Evolutionary conservation across 2,888 invertebrate genomes (phyloP).

Genomic region (Eledone cirrhosa): DNA sequence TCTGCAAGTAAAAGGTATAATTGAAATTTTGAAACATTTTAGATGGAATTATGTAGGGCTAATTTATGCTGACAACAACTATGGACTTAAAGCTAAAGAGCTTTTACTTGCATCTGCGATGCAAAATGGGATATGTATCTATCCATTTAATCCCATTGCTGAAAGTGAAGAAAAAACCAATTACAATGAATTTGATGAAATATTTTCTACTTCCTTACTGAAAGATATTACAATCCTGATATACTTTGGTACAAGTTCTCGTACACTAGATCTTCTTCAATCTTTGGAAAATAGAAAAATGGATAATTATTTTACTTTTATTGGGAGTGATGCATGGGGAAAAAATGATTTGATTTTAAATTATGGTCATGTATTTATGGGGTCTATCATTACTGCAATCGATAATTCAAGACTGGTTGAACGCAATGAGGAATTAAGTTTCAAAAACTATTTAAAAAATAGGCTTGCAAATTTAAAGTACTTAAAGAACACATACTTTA

Average conservation of each 20-base stretch:
- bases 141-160: slow-evolving; percentile 43
- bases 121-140: slow-evolving; percentile 51
- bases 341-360: slow-evolving; percentile 42
- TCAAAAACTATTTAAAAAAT: slow-evolving; percentile 35
- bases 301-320: slow-evolving; percentile 45
- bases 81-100: slow-evolving; percentile 54
- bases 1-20: slow-evolving; percentile 53
- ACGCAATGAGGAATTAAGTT: background rate
- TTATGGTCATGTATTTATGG: slow-evolving; percentile 31
- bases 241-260: slow-evolving; percentile 55
- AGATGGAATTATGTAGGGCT: slow-evolving; percentile 56
- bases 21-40: slow-evolving; percentile 47
- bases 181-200: slow-evolving; percentile 32
- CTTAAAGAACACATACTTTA: slow-evolving; percentile 52
- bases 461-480: slow-evolving; percentile 38
- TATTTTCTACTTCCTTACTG: slow-evolving; percentile 33
- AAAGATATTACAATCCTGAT: slow-evolving; percentile 51
- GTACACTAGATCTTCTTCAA: slow-evolving; percentile 44
- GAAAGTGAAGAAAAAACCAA: slow-evolving; percentile 32
- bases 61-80: slow-evolving; percentile 56
- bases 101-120: slow-evolving; percentile 45
- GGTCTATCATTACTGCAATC: slow-evolving; percentile 50
- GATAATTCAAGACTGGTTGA: slow-evolving; percentile 35
- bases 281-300: slow-evolving; percentile 34
- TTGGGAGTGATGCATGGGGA: slow-evolving; percentile 58